phyloP scores from a whole-genome alignment of 2,888 invertebrate genomes.

The Nephrocerus scutellatus region DNA sequence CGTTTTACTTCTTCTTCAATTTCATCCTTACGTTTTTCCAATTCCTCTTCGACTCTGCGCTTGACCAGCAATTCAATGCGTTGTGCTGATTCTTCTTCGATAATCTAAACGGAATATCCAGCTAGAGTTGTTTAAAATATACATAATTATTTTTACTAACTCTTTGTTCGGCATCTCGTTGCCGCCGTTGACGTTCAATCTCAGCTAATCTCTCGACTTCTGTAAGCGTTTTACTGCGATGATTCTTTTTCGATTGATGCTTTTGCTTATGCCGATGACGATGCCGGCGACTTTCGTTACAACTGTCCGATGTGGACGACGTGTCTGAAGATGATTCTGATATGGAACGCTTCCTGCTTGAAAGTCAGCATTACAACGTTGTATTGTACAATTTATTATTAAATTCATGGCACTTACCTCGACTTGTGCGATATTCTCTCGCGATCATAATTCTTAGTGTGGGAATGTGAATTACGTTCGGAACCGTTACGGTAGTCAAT shows the following conservation, averaged over 20 bases:
- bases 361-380: too few relatives aligned
- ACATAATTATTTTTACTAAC: constrained; percentile 33
- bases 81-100: constrained; percentile 94
- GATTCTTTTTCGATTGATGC: constrained; percentile 47
- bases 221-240: constrained; percentile 65
- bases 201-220: constrained; percentile 87
- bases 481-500: too few relatives aligned
- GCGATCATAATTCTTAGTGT: constrained; percentile 58
- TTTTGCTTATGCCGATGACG: constrained; percentile 53
- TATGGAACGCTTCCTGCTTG: constrained; percentile 64
- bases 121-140: background rate
- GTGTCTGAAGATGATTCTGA: constrained; percentile 67
- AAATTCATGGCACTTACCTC: too few relatives aligned
- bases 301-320: constrained; percentile 53
- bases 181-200: constrained; percentile 84
- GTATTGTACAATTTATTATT: too few relatives aligned
- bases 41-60: constrained; percentile 87
- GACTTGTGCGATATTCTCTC: constrained; percentile 64
- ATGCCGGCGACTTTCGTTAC: constrained; percentile 53
- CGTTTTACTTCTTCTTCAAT: constrained; percentile 91
- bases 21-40: constrained; percentile 91
- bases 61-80: constrained; percentile 90
- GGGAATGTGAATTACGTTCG: constrained; percentile 52
- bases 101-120: constrained; percentile 53
- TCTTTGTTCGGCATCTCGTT: constrained; percentile 88